Evolutionary conservation across 2,797 vertebrate species (phyloP).

Genomic region (Micropoecilia bifurca): DNA sequence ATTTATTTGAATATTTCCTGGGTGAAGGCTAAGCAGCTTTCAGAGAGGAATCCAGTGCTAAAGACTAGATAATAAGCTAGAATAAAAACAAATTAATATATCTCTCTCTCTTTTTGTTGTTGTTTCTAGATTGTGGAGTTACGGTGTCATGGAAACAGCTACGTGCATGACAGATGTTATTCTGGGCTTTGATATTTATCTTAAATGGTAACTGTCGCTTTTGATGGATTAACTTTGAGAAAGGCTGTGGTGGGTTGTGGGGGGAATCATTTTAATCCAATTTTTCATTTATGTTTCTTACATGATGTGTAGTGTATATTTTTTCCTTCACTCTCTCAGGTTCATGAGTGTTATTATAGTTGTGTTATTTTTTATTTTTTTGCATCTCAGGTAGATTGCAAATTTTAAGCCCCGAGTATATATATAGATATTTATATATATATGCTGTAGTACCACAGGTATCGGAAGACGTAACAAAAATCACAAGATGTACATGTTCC

Average conservation of each 20-base stretch:
- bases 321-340: slow-evolving; percentile 94
- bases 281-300: slow-evolving; percentile 45
- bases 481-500: slow-evolving; percentile 84
- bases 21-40: slow-evolving; percentile 46
- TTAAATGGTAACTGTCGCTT: slow-evolving; percentile 56
- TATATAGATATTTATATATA: slow-evolving; percentile 52
- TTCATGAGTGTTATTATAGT: slow-evolving; percentile 92
- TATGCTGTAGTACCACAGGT: slow-evolving; percentile 73
- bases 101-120: slow-evolving; percentile 4
- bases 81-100: slow-evolving; percentile 12
- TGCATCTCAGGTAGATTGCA: slow-evolving; percentile 99
- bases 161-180: slow-evolving; percentile 65
- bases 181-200: slow-evolving; percentile 71
- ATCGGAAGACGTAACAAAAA: slow-evolving; percentile 70
- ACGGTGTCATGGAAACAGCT: slow-evolving; percentile 63
- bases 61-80: slow-evolving; percentile 36
- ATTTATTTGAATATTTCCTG: slow-evolving; percentile 69
- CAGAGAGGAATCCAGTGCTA: slow-evolving; percentile 42
- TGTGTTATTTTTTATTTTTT: slow-evolving; percentile 80
- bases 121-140: slow-evolving; percentile 42
- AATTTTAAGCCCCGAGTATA: slow-evolving; percentile 83
- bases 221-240: slow-evolving; percentile 51
- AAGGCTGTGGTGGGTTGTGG: slow-evolving; percentile 18
- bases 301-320: slow-evolving; percentile 69
- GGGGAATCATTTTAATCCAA: slow-evolving; percentile 46